phyloP scores from a whole-genome alignment of 2,113 vertebrate genomes.

The Limanda limanda region DNA sequence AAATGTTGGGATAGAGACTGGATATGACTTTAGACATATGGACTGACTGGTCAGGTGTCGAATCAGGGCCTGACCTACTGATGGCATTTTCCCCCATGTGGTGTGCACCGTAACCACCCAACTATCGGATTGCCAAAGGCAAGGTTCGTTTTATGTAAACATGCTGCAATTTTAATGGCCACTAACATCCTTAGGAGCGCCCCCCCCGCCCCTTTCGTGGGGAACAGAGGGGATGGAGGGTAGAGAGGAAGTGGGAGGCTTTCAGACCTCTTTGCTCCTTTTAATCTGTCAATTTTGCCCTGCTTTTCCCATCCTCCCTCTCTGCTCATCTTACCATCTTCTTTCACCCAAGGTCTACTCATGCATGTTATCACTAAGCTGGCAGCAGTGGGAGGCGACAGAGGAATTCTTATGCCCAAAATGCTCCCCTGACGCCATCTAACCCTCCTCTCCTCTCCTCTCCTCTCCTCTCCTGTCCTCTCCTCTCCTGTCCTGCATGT shows the following conservation, averaged over 20 bases:
- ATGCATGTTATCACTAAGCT: slow-evolving; percentile 76
- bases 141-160: slow-evolving; percentile 68
- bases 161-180: slow-evolving; percentile 72
- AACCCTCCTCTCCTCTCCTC: slow-evolving; percentile 33
- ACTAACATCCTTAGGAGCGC: slow-evolving; percentile 60
- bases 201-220: slow-evolving; percentile 30
- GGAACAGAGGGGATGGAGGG: slow-evolving; percentile 15
- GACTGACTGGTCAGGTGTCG: neutral
- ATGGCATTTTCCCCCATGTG: neutral
- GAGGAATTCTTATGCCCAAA: slow-evolving; percentile 59
- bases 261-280: slow-evolving; percentile 70
- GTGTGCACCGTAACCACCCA: neutral
- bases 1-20: neutral
- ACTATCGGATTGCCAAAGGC: neutral
- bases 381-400: slow-evolving; percentile 67
- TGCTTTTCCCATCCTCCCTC: slow-evolving; percentile 54
- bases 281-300: slow-evolving; percentile 66
- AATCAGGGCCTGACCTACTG: neutral
- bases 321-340: slow-evolving; percentile 63
- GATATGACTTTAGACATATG: neutral
- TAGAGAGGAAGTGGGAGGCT: slow-evolving; percentile 40
- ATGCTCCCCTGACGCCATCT: slow-evolving; percentile 58
- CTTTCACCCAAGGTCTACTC: slow-evolving; percentile 69
- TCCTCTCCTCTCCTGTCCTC: slow-evolving; percentile 30
- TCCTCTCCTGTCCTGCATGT: slow-evolving; percentile 18